Evolutionary conservation across 2,888 invertebrate genomes (phyloP).

Genomic region (Conchocele bisecta): DNA sequence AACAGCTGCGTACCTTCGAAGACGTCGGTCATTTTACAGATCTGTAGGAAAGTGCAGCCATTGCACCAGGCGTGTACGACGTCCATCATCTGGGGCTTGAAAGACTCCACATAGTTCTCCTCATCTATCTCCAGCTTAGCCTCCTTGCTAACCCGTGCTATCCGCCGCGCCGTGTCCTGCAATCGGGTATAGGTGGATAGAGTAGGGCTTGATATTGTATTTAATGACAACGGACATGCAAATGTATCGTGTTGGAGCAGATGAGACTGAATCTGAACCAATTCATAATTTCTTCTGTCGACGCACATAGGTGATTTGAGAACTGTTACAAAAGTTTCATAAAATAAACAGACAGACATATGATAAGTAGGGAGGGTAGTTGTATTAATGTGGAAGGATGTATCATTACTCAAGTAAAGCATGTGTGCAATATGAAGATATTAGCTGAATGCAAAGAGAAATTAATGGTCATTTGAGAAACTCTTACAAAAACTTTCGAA

Average conservation of each 20-base stretch:
- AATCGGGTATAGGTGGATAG: not conserved
- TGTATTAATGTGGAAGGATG: no score
- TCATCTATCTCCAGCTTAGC: slow-evolving; percentile 88
- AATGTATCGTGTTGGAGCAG: not conserved
- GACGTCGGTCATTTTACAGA: slow-evolving; percentile 88
- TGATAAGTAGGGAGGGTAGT: no score
- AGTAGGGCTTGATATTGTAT: not conserved
- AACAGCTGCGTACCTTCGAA: slow-evolving; percentile 78
- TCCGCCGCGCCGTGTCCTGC: slow-evolving; percentile 90
- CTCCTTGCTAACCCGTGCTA: slow-evolving; percentile 86
- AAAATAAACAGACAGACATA: no score
- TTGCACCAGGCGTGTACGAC: slow-evolving; percentile 98
- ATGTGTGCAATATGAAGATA: no score
- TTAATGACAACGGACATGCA: not conserved
- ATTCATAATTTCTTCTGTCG: not conserved
- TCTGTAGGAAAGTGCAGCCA: slow-evolving; percentile 94
- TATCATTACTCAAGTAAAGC: no score
- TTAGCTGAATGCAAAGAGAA: no score
- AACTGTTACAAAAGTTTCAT: no score
- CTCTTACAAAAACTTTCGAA: no score
- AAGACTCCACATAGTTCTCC: slow-evolving; percentile 94
- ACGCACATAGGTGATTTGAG: no score
- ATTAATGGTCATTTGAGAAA: no score
- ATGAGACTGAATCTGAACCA: not conserved
- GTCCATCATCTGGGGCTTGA: slow-evolving; percentile 98